These are phyloP conservation scores for Palythoa grandis DNA, from an alignment of 92 coral and sea anemone species.

Conservation along the genomic window DNA sequence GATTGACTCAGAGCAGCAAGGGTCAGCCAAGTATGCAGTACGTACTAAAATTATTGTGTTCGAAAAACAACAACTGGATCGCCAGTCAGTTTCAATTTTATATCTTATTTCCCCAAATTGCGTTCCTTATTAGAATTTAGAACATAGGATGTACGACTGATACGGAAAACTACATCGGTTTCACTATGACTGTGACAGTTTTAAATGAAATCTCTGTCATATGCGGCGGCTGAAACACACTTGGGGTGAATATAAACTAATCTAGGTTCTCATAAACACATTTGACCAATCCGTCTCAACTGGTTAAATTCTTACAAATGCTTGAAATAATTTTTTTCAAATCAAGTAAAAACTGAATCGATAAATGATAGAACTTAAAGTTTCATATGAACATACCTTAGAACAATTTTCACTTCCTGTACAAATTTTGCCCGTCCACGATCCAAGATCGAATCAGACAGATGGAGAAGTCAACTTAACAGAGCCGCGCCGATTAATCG, in stretches of 20 bases:
- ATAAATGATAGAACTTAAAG: not conserved
- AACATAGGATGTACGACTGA: not conserved
- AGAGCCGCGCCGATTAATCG: not conserved
- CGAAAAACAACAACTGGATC: not conserved
- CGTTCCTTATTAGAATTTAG: not conserved
- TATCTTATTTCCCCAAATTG: not conserved
- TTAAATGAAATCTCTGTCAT: not conserved
- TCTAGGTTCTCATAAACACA: not conserved
- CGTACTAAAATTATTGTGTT: not conserved
- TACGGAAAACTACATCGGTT: not conserved
- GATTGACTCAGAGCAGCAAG: not conserved
- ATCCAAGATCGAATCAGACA: not conserved
- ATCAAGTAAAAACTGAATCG: not conserved
- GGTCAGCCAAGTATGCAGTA: not conserved
- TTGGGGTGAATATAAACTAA: not conserved
- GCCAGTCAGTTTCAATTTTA: not conserved
- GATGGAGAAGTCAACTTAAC: not conserved
- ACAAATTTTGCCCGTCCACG: not conserved
- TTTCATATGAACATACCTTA: constrained; percentile 21
- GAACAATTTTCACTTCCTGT: constrained; percentile 37
- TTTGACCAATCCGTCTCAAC: not conserved
- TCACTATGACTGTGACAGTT: not conserved
- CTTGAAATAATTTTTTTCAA: not conserved
- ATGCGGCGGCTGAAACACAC: not conserved
- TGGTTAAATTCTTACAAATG: not conserved